Evolutionary conservation across 2,797 vertebrate genomes (phyloP), one percentile per base, ranked within the genome.

Genomic region (Sebastes wilsoni): DNA sequence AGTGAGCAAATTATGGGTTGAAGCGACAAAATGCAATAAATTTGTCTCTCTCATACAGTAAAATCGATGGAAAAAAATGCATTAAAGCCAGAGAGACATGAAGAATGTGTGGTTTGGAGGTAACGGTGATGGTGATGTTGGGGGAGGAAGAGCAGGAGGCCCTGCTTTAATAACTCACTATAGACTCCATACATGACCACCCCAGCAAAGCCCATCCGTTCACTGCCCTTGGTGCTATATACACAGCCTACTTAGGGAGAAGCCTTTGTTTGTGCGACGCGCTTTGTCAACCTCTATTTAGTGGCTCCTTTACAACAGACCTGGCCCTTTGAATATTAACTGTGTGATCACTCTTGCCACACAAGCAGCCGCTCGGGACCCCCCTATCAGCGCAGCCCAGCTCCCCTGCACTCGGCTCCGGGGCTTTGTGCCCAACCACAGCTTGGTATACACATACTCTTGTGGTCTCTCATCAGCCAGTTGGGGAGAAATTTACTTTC

Each of bases 231-330:
- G 77, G 71, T 88, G 89, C 94, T 93, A 91, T 89, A 94, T 88
- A 95, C 93, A 94, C 93, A 93, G 87, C 88, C 93, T 92, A 92
- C 94, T 95, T 93, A 92, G 87, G 75, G 82, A 87, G 73, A 83
- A 86, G 81, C 79, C 91, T 94, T 96, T 96, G 93, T 96, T 90
- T 88, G 89, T 76, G 66, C 76, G 88, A 93, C 25, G 81, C 59
- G 93, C 95, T 96, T 96, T 96, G 95, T 96, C 94, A 93, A 89
- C 88, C 87, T 92, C 93, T 90, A 95, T 95, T 94, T 94, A 95
- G 88, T 89, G 82, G 88, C 87, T 94, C 91, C 93, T 94, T 95
- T 95, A 96, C 89, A 89, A 95, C 92, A 72, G 87, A 82, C 86
- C 84, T 81, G 66, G 89, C 88, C 92, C 92, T 95, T 95, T 96